Conservation (phyloP, 2,888 invertebrate species). For the Pristionchus arcanus region DNA sequence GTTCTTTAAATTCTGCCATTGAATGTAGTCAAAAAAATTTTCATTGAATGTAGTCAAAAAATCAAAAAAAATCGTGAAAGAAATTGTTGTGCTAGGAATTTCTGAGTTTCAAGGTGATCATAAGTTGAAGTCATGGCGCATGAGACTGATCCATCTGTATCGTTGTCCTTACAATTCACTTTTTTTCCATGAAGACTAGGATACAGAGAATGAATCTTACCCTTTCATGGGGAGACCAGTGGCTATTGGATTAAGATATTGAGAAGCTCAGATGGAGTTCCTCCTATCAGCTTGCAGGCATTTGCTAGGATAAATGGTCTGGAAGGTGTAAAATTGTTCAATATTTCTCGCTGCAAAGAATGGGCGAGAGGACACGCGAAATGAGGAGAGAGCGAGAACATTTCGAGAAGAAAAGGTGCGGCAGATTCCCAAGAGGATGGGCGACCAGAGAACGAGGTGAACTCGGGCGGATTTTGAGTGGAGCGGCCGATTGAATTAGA, state of each 20-base stretch:
- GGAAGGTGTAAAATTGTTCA: neutral
- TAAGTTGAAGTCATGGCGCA: no score
- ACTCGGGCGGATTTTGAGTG: neutral
- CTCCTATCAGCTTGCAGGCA: neutral
- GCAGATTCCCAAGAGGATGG: neutral
- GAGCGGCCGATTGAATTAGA: constrained; percentile 1
- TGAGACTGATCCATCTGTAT: no score
- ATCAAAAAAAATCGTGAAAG: neutral
- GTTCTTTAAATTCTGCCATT: no score
- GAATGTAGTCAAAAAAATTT: neutral
- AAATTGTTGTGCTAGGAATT: no score
- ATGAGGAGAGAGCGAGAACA: neutral
- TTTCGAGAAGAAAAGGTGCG: constrained; percentile 1
- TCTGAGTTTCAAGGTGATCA: no score
- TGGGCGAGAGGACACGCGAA: neutral
- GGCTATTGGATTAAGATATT: neutral
- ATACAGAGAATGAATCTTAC: neutral
- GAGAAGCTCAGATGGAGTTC: neutral
- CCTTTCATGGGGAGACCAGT: neutral
- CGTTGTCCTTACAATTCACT: no score
- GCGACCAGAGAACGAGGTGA: neutral
- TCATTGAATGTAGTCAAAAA: neutral
- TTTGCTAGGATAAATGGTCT: neutral
- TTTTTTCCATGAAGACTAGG: neutral
- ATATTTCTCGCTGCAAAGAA: no score